Conservation (phyloP, 2,888 invertebrate species). For the Eudemis profundana region DNA sequence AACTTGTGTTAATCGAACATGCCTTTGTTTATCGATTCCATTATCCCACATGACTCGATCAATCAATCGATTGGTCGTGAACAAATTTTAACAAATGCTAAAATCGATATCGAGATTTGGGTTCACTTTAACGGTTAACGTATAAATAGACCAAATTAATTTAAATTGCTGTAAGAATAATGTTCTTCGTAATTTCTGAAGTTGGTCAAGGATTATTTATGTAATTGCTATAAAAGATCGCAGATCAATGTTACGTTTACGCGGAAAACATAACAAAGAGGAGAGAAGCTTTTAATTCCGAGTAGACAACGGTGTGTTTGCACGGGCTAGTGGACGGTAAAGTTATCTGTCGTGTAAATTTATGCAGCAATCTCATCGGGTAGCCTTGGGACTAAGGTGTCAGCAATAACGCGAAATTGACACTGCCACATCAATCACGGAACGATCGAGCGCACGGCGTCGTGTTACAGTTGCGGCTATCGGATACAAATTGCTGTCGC, state of each 20-base stretch:
- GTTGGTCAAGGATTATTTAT: background rate
- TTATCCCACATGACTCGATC: conserved; percentile 69
- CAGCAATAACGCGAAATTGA: conserved; percentile 75
- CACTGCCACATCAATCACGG: conserved; percentile 77
- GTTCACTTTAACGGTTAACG: conserved; percentile 7
- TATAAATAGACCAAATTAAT: background rate
- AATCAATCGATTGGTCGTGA: conserved; percentile 54
- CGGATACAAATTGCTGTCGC: conserved; percentile 77
- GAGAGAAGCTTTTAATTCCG: background rate
- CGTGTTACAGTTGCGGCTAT: conserved; percentile 79
- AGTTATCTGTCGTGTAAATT: conserved; percentile 54
- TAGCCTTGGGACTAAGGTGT: conserved; percentile 61
- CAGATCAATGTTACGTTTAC: background rate
- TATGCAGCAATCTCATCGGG: conserved; percentile 63
- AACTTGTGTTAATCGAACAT: conserved; percentile 63
- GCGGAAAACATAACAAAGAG: conserved; percentile 3
- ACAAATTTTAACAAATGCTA: conserved; percentile 63
- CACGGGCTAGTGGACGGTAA: conserved; percentile 7
- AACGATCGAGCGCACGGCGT: conserved; percentile 71
- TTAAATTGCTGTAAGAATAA: background rate
- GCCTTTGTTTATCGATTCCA: conserved; percentile 72
- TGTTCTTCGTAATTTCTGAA: background rate
- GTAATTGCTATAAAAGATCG: too few species aligned
- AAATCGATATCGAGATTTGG: conserved; percentile 53
- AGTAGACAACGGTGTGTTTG: background rate